Evolutionary conservation across 2,113 vertebrate species (phyloP).

Genomic region (Scomber colias): DNA sequence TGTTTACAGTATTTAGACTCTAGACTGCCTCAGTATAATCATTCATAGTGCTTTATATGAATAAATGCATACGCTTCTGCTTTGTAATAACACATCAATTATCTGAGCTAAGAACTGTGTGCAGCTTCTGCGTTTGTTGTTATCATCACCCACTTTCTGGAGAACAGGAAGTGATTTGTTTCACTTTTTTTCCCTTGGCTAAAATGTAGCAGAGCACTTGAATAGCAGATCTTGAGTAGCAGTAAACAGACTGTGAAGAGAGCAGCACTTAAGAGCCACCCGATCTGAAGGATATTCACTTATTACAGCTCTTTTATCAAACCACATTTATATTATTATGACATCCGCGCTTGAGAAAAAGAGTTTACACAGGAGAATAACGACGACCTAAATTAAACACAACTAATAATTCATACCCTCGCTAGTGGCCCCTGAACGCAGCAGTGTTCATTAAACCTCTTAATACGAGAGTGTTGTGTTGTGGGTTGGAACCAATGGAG

Average conservation of each 20-base stretch:
- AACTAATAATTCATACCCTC: too few species aligned
- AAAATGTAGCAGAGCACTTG: not conserved
- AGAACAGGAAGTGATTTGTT: constrained; percentile 5
- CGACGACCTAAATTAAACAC: not conserved
- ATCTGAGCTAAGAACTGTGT: too few species aligned
- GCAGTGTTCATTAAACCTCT: too few species aligned
- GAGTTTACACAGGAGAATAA: not conserved
- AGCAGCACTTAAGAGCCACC: not conserved
- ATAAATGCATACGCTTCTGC: too few species aligned
- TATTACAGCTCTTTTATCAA: not conserved
- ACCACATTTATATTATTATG: not conserved
- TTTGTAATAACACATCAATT: too few species aligned
- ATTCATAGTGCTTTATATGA: too few species aligned
- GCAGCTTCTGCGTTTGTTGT: not conserved
- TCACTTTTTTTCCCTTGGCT: not conserved
- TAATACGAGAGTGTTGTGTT: too few species aligned
- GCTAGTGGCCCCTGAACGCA: too few species aligned
- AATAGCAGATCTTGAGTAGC: not conserved
- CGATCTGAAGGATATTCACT: constrained; percentile 15
- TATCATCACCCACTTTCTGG: not conserved
- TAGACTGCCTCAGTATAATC: too few species aligned
- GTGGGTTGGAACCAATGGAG: too few species aligned
- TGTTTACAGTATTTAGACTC: too few species aligned
- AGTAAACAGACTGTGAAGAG: constrained; percentile 3
- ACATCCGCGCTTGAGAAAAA: not conserved